phyloP scores from a whole-genome alignment of 2,888 invertebrate species.

The Adelphocoris suturalis region DNA sequence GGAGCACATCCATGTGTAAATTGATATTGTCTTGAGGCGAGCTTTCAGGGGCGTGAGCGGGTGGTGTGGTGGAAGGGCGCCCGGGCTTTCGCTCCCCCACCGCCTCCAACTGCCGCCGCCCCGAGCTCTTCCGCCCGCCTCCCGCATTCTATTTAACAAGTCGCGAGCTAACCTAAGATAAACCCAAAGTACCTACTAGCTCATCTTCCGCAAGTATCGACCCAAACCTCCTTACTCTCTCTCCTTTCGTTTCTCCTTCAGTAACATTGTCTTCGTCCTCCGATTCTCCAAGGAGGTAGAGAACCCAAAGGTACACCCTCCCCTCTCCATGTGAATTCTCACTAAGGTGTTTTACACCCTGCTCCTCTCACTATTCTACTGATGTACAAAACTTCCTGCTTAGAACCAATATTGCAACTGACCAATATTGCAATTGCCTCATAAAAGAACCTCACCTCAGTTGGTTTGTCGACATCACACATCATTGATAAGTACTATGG shows the following conservation, averaged over 20 bases:
- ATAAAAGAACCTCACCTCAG: too few relatives aligned
- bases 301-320: neutral
- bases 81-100: slow-evolving; percentile 16
- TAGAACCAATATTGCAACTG: too few relatives aligned
- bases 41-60: slow-evolving; percentile 21
- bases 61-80: neutral
- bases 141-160: slow-evolving; percentile 57
- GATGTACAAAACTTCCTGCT: too few relatives aligned
- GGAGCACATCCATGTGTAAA: slow-evolving; percentile 72
- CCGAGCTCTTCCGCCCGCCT: neutral
- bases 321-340: neutral
- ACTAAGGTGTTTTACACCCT: neutral
- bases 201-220: slow-evolving; percentile 56
- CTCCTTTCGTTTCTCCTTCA: slow-evolving; percentile 13
- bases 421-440: too few relatives aligned
- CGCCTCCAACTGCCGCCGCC: neutral
- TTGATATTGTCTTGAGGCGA: slow-evolving; percentile 71
- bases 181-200: slow-evolving; percentile 43
- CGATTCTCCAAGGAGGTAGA: neutral
- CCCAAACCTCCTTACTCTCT: slow-evolving; percentile 7
- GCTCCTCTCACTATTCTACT: too few relatives aligned
- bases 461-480: too few relatives aligned
- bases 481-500: too few relatives aligned
- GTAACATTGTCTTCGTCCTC: neutral
- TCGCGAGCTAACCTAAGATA: slow-evolving; percentile 57